A percentile compares a stretch with the other conserved stretches of the same genome.
Conservation (phyloP, 2,888 invertebrate species). For the Leucophora obtusa region DNA sequence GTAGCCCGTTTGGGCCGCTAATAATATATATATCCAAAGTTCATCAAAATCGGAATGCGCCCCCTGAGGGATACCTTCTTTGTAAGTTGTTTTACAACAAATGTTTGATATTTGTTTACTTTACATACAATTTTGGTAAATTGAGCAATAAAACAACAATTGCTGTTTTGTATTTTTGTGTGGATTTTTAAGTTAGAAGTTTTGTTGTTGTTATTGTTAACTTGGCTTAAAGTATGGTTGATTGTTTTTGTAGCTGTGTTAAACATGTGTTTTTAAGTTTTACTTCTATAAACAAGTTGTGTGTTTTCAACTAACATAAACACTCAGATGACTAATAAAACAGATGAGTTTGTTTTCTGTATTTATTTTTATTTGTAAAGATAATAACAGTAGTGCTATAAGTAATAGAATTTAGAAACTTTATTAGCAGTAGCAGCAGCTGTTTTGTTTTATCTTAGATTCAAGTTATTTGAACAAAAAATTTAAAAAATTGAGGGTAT, state of each 20-base stretch:
- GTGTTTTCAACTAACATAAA: background rate
- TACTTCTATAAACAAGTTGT: conserved; percentile 2
- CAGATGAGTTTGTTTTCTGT: conserved; percentile 45
- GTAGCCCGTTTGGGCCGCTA: too few species aligned
- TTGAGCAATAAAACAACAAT: conserved; percentile 43
- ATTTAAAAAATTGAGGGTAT: background rate
- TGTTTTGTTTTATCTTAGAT: background rate
- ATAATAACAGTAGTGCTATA: background rate
- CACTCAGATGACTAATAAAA: conserved; percentile 49
- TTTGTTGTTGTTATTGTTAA: conserved; percentile 5
- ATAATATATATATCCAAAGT: too few species aligned
- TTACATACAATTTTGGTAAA: conserved; percentile 45
- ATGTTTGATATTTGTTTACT: conserved; percentile 39
- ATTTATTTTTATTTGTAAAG: conserved; percentile 17
- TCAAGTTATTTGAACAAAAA: background rate
- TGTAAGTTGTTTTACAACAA: conserved; percentile 17
- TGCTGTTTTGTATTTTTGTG: background rate
- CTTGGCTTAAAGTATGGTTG: conserved; percentile 9
- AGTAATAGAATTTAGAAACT: background rate
- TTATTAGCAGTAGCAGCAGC: background rate
- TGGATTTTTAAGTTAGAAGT: background rate
- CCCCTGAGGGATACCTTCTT: too few species aligned
- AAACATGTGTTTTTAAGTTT: conserved; percentile 30
- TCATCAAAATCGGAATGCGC: too few species aligned
- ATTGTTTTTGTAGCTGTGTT: conserved; percentile 1